Base-by-base conservation (phyloP, 2,113 vertebrate species). In the Leucopsar rothschildi region DNA sequence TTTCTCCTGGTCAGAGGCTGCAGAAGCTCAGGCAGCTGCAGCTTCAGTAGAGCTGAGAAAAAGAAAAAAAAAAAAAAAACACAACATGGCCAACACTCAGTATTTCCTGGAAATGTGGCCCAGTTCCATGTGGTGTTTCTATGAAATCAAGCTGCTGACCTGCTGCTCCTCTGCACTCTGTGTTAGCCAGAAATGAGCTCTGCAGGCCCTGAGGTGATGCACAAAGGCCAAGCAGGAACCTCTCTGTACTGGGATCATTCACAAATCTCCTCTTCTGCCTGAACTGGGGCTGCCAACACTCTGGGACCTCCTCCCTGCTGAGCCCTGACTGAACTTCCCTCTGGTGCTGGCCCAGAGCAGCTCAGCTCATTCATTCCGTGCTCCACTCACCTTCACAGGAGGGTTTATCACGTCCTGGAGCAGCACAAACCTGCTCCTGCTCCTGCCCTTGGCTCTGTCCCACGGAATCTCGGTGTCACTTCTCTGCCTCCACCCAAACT, bases 161-260 rank as follows among this genome's bases (percentile, higher is more conserved):
- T 80, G 57, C 92, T 64, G 81, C 83, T 87, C 42, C 55, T 27
- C 64, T 88, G 29, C 63, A 18, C 55, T 23, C 24, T 29, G 57
- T 16, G 24, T 3, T 6, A 5, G 50, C 33, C 27, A 27, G 31
- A 12, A 56, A 45, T 0, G 9, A 72, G 75, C 86, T 49, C 40
- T 6, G 21, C 19, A 23, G 81, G 49, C n/a, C 24, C 20, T 2
- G 44, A n/a, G 25, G 31, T 10, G 65, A 28, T n/a, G 27, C 82
- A 80, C 4, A 55, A 68, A 57, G 79, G 63, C 55, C 53, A 37
- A 16, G 8, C 18, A 28, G n/a, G 73, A 90, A 2, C 39, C 44
- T 71, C 27, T 11, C 4, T 31, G 33, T 3, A 1, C 4, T 25
- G 31, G 6, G 42, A 22, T 3, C 4, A 0, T 3, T n/a, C 35